Base-by-base conservation (phyloP, 2,888 invertebrate species). In the Seladonia tumulorum region DNA sequence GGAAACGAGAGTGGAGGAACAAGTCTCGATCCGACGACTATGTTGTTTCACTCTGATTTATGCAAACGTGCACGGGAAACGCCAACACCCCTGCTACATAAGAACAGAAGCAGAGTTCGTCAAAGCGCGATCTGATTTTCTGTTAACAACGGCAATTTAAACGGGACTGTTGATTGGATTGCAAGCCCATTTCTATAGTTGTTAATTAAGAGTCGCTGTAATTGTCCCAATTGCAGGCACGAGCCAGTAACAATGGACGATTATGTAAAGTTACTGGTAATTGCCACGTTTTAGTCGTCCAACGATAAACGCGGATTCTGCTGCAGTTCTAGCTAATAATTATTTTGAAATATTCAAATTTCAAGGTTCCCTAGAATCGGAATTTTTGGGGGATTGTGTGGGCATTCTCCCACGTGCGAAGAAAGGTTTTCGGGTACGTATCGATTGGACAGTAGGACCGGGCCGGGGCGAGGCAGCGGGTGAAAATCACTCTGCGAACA, bases 401-500 rank as follows among this genome's bases (percentile, higher is more conserved):
- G 49, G 18, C 18, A 53, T 53, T 53, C 10, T 42, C 10, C 49
- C 49, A n/a, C n/a, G 7, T 53, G 7, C 18, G 49, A 7, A 53
- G 53, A 53, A 53, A n/a, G n/a, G 4, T 22, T 70, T 42, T 70
- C 35, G 16, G 16, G 7, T 16, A 42, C 14, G 39, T 39, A 42
- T 63, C 18, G 47, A 63, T 16, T 8, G n/a, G 25, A 77, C 1
- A 35, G 45, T 22, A 35, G 35, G 29, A 5, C 45, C 14, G n/a
- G 7, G 42, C 16, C 16, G 71, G 29, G 25, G 7, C n/a, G 22
- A 25, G 73, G 57, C 45, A 82, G 47, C 14, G 79, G 47, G 60
- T 25, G 82, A 68, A 79, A 82, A 82, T 82, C 74, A 74, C 25
- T 53, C 47, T 16, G 45, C 10, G 53, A n/a, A 8, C n/a, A 29